Evolutionary conservation across 2,113 vertebrate species (phyloP), one percentile per base, ranked within the genome.

Genomic region (Chaetodon trifascialis): DNA sequence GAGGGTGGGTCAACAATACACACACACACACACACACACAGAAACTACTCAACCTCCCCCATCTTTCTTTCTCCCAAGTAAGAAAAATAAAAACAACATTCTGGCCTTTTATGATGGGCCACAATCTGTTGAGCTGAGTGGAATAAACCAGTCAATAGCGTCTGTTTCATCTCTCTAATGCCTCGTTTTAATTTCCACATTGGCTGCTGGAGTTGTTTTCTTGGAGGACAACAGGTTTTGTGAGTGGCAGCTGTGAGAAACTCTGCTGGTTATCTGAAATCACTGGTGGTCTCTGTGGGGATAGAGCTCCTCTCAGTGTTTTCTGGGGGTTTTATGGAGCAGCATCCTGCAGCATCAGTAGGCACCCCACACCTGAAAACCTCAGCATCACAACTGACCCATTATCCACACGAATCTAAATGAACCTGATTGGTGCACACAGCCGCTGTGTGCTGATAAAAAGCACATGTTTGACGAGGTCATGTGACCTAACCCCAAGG

Each of bases 121-220:
- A 15, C 69, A 76, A 60, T 73, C 52, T 64, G 68, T 58, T 19
- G 67, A 82, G 72, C 17, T 66, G 51, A 66, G 23, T 5, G 34
- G 76, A 80, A 83, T 79, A 69, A 83, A 62, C 34, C 71, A 58
- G 69, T 69, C 60, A 79, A 69, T 71, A 71, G 49, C 46, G 66
- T 73, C 76, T 83, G 64, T 71, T 74, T 87, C 79, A 64, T 79
- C 55, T 44, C 49, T 74, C 36, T 40, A 44, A 68, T 75, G 60
- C 51, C 11, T 72, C 11, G 63, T 67, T 80, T 73, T 84, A 54
- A 85, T 83, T 70, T 58, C 34, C 11, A 23, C 59, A 14, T 30
- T 63, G 59, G 25, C 62, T 52, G 76, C 67, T 54, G 14, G 42
- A 80, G 59, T 21, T 74, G 42, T 36, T 79, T 75, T 71, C 64